These are phyloP conservation scores for Mormyrus iriodes DNA, from an alignment of 2,113 vertebrate genomes.

Conservation along the genomic window DNA sequence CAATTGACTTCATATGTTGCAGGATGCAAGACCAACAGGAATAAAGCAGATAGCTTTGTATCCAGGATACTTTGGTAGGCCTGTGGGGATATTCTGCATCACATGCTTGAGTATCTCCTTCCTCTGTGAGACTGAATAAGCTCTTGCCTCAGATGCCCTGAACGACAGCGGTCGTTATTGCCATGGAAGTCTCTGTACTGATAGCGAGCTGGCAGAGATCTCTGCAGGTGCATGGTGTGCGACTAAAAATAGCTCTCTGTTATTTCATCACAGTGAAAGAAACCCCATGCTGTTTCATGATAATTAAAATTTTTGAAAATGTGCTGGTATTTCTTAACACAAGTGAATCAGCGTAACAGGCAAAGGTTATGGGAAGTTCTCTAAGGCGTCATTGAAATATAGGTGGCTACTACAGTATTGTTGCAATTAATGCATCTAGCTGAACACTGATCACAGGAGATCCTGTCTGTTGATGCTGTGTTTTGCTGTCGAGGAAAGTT, in stretches of 20 bases:
- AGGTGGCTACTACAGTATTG: neutral
- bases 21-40: neutral
- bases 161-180: constrained; percentile 5
- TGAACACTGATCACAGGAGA: neutral
- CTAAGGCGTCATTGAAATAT: neutral
- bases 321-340: neutral
- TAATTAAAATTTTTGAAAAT: constrained; percentile 34
- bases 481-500: neutral
- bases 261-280: constrained; percentile 44
- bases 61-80: constrained; percentile 35
- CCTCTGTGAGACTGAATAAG: constrained; percentile 4
- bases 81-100: neutral
- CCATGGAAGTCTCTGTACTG: constrained; percentile 12
- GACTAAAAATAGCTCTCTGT: constrained; percentile 62
- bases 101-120: neutral
- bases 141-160: constrained; percentile 9
- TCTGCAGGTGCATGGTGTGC: constrained; percentile 25
- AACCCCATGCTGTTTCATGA: constrained; percentile 47
- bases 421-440: neutral
- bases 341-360: neutral
- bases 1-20: neutral
- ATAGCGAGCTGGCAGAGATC: neutral
- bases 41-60: neutral
- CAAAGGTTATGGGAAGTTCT: neutral
- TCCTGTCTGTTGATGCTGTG: neutral